Conservation (phyloP, 2,113 vertebrate species). For the Prinia subflava region DNA sequence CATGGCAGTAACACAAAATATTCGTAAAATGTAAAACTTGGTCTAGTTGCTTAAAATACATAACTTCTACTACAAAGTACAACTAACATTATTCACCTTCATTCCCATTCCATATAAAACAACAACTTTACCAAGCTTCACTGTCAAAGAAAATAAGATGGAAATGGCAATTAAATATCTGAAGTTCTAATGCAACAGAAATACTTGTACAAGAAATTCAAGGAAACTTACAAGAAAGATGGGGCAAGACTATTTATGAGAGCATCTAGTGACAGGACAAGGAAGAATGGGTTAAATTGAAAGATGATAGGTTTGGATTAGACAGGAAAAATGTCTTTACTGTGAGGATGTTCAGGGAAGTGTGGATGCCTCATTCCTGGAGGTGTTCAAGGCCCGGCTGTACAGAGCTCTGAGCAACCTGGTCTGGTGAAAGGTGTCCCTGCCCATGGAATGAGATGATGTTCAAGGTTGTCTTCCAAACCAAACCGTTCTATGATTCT, state of each 20-base stretch:
- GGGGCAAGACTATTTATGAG: not conserved
- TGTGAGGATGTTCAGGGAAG: not conserved
- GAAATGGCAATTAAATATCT: not conserved
- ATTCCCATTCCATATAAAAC: not conserved
- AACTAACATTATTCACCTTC: not conserved
- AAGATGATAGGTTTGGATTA: not conserved
- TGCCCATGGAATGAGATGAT: fast-evolving
- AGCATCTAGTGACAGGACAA: not conserved
- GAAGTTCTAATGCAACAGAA: not conserved
- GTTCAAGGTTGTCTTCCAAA: not conserved
- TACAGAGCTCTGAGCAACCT: not conserved
- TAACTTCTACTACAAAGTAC: not conserved
- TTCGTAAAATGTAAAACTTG: not conserved
- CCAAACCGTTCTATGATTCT: not conserved
- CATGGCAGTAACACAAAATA: not conserved
- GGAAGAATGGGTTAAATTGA: not conserved
- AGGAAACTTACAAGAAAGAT: not conserved
- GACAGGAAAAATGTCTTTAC: not conserved
- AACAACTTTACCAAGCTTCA: not conserved
- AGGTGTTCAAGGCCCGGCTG: not conserved
- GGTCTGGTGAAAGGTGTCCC: not conserved
- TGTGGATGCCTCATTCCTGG: not conserved
- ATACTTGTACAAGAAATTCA: not conserved
- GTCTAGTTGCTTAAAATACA: not conserved
- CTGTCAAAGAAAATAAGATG: not conserved